Conservation (phyloP, 2,888 invertebrate genomes). For the Lepetodrilus schrolli region DNA sequence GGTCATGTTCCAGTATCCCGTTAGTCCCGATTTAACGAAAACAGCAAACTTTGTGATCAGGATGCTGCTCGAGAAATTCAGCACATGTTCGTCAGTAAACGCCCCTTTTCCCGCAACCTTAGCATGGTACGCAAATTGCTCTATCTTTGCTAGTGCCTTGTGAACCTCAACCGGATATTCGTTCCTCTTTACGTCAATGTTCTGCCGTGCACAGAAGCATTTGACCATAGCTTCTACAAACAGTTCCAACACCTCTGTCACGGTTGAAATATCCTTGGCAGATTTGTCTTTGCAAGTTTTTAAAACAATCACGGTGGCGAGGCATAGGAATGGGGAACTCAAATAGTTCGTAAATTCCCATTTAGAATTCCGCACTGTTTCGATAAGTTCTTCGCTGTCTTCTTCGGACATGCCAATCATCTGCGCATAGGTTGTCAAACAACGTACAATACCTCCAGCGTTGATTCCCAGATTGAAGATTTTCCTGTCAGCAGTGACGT, state of each 20-base stretch:
- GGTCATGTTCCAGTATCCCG: constrained; percentile 44
- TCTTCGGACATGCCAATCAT: constrained; percentile 49
- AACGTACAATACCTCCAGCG: constrained; percentile 41
- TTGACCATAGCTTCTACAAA: constrained; percentile 57
- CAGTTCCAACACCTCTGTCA: constrained; percentile 54
- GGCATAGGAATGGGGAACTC: constrained; percentile 49
- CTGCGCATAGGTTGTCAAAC: constrained; percentile 52
- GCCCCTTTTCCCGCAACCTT: constrained; percentile 36
- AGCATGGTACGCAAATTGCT: constrained; percentile 51
- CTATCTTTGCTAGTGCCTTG: constrained; percentile 47
- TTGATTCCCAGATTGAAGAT: constrained; percentile 55
- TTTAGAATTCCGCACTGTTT: constrained; percentile 35
- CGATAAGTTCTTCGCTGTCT: constrained; percentile 49
- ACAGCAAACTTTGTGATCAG: constrained; percentile 51
- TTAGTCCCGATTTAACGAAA: constrained; percentile 38
- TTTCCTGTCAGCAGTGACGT: constrained; percentile 48
- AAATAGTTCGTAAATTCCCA: constrained; percentile 43
- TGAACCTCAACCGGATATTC: constrained; percentile 55
- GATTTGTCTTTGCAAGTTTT: constrained; percentile 42
- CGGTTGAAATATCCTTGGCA: constrained; percentile 46
- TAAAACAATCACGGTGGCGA: constrained; percentile 48
- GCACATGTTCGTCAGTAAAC: constrained; percentile 50
- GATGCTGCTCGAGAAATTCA: constrained; percentile 37
- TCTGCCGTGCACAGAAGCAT: constrained; percentile 50
- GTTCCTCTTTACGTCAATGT: constrained; percentile 48